Evolutionary conservation across 2,888 invertebrate genomes (phyloP), one percentile per base, ranked within the genome.

Genomic region (Pimpla rufipes): DNA sequence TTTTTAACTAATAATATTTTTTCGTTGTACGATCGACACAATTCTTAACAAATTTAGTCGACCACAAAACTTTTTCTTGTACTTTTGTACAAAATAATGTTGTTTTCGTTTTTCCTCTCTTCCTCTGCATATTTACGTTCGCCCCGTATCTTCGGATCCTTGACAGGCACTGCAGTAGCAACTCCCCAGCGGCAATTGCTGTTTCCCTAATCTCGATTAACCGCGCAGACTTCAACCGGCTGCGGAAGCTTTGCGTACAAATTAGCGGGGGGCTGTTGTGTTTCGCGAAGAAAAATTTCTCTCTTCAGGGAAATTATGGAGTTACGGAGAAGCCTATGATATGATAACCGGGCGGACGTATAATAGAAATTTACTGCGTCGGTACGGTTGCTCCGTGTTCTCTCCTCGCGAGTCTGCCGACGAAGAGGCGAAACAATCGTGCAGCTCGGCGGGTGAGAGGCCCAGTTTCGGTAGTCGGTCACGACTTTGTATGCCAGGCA

Each of bases 391-490:
- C 18, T 52, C 52, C 13, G 42, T n/a, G 35, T 35, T 35, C 7
- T 35, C n/a, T 35, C 29, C n/a, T n/a, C 5, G 6, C 29, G 11
- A 29, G n/a, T 35, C 35, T 35, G 62, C 18, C 16, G 35, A 16
- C 1, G 37, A 35, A 8, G 13, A 2, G 10, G 37, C 8, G 62
- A 62, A 40, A 62, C 37, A 11, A 18, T 6, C 8, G 2, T 10
- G 52, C 52, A 10, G 21, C 50, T 11, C 45, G 4, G 45, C 50
- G 50, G 23, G 11, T 23, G n/a, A 23, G 23, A 55, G 55, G 23
- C 57, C 57, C 29, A 57, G 29, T 35, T 59, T 59, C 16, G 57
- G 57, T n/a, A n/a, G 57, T 59, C 57, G 57, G n/a, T 59, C 57
- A 35, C 29, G 62, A 62, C 16, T 62, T 62, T 62, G 37, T 62